These are phyloP conservation scores for Danaus chrysippus DNA, from an alignment of 2,888 invertebrate species.

Conservation along the genomic window DNA sequence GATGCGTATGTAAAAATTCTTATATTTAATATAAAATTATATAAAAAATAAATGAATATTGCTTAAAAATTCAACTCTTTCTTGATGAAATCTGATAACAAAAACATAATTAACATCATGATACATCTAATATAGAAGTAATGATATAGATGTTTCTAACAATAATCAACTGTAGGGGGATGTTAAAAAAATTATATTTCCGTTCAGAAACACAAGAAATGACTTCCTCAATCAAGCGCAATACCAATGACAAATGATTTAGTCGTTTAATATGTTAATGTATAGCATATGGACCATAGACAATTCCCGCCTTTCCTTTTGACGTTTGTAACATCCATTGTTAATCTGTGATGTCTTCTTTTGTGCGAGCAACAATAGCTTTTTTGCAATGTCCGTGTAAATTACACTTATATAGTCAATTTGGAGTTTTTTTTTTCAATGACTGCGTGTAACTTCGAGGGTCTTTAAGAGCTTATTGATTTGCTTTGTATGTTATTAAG, in stretches of 20 bases:
- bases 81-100: background rate
- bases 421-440: constrained; percentile 52
- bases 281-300: constrained; percentile 73
- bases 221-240: constrained; percentile 74
- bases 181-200: constrained; percentile 73
- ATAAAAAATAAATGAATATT: no score
- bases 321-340: constrained; percentile 54
- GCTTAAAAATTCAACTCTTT: no score
- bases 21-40: no score
- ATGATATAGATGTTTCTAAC: constrained; percentile 50
- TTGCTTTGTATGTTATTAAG: constrained; percentile 60
- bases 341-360: constrained; percentile 72
- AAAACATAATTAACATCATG: constrained; percentile 17
- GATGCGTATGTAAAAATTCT: no score
- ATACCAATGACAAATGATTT: constrained; percentile 71
- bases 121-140: constrained; percentile 45
- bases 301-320: constrained; percentile 55
- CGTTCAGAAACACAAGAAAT: constrained; percentile 70
- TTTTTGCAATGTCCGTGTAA: constrained; percentile 68
- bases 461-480: constrained; percentile 63
- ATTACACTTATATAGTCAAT: constrained; percentile 56
- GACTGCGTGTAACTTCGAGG: constrained; percentile 57
- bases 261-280: constrained; percentile 65
- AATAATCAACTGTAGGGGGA: constrained; percentile 56
- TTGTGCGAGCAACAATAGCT: constrained; percentile 66